Base-by-base conservation (phyloP, 1,140 invertebrate genomes). In the Sitobion miscanthi region DNA sequence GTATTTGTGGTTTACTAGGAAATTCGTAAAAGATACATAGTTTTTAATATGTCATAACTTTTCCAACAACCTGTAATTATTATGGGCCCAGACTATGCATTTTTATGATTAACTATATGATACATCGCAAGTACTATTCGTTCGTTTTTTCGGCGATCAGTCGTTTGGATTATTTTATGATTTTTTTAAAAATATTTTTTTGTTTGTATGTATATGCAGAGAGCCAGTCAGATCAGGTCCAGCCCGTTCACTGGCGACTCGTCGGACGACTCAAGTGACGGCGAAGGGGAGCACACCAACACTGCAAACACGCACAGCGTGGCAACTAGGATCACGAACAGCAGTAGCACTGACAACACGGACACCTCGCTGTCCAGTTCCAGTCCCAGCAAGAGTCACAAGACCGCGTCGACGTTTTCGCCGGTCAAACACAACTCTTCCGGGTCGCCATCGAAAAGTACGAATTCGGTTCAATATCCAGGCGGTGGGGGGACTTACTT, bases 201-300 rank as follows among this genome's bases (percentile, higher is more conserved):
- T 21, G 52, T 52, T 3, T 52, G 35, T 21, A 8, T 38, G 9
- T 25, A 21, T 42, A 21, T n/a, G 14, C 94, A 98, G 97, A 96
- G 98, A 95, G 98, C 98, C 85, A 99, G 98, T 95, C 98, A 99
- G 96, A 99, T 99, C 94, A 96, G 98, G 94, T 99, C 98, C 21
- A 98, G 99, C 96, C 98, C 98, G 23, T 99, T 99, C 95, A 98
- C 97, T 62, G 98, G 98, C 6, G 98, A 99, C 94, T 98, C 98
- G n/a, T 98, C 98, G 2, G 98, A 99, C 95, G 98, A 98, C 94
- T 99, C 98, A 9, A 98, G 98, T 83, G 98, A 99, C 95, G 98
- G 98, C 35, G 98, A 98, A 95, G 97, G 95, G 69, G 94, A 95
- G 93, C 94, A 94, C 94, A 94, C 94, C 90, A 90, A 94, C 94